phyloP scores from a whole-genome alignment of 2,888 invertebrate species.

The Pollenia griseotomentosa region DNA sequence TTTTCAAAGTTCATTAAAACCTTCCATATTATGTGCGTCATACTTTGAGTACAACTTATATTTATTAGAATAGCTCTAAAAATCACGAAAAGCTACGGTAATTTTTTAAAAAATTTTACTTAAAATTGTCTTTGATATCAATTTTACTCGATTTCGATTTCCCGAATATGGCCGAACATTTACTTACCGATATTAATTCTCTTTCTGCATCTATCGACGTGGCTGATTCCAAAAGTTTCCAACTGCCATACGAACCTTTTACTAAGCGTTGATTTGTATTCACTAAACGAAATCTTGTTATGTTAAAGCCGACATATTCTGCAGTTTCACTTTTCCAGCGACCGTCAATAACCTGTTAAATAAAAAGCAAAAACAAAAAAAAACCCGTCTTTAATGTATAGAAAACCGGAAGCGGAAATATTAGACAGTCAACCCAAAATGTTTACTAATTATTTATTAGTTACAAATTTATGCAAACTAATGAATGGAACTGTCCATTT shows the following conservation, averaged over 20 bases:
- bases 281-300: constrained; percentile 98
- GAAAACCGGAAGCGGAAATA: constrained; percentile 41
- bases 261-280: constrained; percentile 93
- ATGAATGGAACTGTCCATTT: constrained; percentile 45
- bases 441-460: constrained; percentile 49
- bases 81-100: too few species aligned
- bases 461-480: constrained; percentile 21
- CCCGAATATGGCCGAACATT: constrained; percentile 79
- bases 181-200: constrained; percentile 93
- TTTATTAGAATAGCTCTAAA: too few species aligned
- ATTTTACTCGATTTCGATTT: too few species aligned
- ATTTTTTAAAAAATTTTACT: too few species aligned
- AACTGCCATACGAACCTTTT: constrained; percentile 94
- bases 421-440: constrained; percentile 36
- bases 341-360: constrained; percentile 95
- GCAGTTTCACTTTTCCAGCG: constrained; percentile 97
- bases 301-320: constrained; percentile 96
- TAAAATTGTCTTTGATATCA: too few species aligned
- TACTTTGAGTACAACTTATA: too few species aligned
- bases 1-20: too few species aligned
- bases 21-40: too few species aligned
- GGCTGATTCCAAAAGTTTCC: constrained; percentile 91
- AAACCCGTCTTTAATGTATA: not conserved
- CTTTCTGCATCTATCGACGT: constrained; percentile 91
- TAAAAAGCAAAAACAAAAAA: not conserved